Evolutionary conservation across 2,797 vertebrate species (phyloP).

Genomic region (Mareca strepera): DNA sequence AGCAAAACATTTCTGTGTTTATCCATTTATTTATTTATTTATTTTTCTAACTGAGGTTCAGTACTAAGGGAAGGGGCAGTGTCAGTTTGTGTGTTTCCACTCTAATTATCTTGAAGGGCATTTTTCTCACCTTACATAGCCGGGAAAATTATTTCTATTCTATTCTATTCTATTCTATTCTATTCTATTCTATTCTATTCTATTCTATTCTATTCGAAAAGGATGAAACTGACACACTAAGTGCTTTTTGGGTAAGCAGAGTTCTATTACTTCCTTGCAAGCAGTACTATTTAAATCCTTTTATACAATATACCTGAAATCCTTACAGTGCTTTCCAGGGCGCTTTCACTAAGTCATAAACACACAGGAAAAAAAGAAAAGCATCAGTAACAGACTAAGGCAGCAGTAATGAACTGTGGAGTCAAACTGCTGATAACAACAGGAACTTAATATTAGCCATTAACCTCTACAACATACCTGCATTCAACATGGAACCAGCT

Average conservation of each 20-base stretch:
- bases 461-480: slow-evolving; percentile 33
- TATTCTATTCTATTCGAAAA: no score
- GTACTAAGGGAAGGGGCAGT: background rate
- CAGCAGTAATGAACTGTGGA: slow-evolving; percentile 43
- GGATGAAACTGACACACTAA: background rate
- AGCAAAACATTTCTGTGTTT: background rate
- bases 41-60: background rate
- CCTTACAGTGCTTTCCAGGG: background rate
- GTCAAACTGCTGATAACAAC: slow-evolving; percentile 38
- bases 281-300: background rate
- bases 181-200: no score
- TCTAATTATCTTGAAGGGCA: background rate
- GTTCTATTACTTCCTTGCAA: background rate
- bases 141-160: background rate
- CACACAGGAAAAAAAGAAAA: background rate
- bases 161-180: no score
- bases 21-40: background rate
- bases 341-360: background rate
- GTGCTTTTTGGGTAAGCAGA: background rate
- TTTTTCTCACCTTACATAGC: background rate
- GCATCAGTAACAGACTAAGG: background rate
- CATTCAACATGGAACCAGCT: background rate
- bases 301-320: background rate
- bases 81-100: background rate
- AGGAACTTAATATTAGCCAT: slow-evolving; percentile 44